Conservation (phyloP, 2,888 invertebrate genomes). For the Lapara coniferarum region DNA sequence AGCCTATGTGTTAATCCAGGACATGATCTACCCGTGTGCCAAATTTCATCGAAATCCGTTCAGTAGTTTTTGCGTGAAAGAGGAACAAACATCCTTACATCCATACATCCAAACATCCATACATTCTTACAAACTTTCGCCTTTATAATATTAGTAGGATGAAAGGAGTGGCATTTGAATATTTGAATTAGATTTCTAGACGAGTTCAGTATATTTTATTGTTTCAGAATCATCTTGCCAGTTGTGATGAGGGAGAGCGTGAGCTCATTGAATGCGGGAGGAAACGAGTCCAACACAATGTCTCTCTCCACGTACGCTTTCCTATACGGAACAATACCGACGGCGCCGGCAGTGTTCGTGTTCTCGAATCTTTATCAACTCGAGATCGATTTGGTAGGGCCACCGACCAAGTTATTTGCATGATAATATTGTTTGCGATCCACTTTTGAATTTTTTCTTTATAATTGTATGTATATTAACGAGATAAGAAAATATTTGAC, state of each 20-base stretch:
- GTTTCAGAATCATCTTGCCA: conserved; percentile 89
- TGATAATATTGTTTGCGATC: not conserved
- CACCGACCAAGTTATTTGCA: conserved; percentile 43
- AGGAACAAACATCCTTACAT: no score
- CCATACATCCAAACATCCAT: no score
- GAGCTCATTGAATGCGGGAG: conserved; percentile 88
- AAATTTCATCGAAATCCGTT: no score
- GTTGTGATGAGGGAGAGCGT: conserved; percentile 94
- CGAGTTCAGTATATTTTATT: not conserved
- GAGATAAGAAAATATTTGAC: no score
- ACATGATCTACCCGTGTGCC: no score
- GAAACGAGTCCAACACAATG: conserved; percentile 88
- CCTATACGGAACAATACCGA: conserved; percentile 97
- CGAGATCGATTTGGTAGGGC: conserved; percentile 91
- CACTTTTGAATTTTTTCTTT: not conserved
- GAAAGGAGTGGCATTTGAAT: no score
- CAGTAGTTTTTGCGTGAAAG: no score
- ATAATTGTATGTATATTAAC: no score
- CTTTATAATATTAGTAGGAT: no score
- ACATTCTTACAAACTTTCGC: no score
- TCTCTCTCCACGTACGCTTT: conserved; percentile 96
- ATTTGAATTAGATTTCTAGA: no score
- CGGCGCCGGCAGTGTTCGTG: conserved; percentile 98
- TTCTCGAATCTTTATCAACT: conserved; percentile 94
- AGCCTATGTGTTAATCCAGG: no score